A percentile compares a stretch with the other conserved stretches of the same genome.
phyloP scores from a whole-genome alignment of 2,113 vertebrate genomes.

The Alethe diademata region DNA sequence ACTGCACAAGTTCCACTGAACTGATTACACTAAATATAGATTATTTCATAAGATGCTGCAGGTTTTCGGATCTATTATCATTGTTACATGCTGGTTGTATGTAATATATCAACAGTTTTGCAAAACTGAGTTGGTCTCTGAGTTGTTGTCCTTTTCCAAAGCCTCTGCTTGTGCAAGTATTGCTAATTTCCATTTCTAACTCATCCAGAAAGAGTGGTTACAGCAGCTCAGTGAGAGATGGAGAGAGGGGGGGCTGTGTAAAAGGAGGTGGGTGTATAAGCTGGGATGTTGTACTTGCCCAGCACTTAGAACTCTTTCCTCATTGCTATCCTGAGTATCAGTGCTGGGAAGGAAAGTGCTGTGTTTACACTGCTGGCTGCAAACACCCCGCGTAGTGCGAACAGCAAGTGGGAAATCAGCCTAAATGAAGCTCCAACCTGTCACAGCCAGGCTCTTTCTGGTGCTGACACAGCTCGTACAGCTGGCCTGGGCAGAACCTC shows the following conservation, averaged over 20 bases:
- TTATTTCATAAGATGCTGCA: not conserved
- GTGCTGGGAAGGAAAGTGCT: not conserved
- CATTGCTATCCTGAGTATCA: not conserved
- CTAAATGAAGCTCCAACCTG: not conserved
- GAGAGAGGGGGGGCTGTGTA: not conserved
- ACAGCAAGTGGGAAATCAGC: not conserved
- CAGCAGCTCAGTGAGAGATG: not conserved
- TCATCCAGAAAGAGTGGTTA: not conserved
- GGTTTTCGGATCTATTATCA: not conserved
- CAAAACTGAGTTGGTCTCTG: not conserved
- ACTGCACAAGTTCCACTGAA: not conserved
- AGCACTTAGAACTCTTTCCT: not conserved
- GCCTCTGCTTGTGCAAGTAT: not conserved
- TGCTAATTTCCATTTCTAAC: not conserved
- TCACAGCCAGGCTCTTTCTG: not conserved
- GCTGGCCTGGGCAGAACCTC: not conserved
- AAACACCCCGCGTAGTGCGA: not conserved
- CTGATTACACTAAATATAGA: not conserved
- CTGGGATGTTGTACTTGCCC: not conserved
- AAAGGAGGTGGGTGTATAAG: not conserved
- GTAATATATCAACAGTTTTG: not conserved
- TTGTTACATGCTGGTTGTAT: not conserved
- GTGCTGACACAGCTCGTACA: not conserved
- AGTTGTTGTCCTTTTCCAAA: not conserved
- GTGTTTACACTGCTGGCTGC: not conserved